Conservation (phyloP, 1,140 invertebrate genomes). For the Anthonomus grandis region DNA sequence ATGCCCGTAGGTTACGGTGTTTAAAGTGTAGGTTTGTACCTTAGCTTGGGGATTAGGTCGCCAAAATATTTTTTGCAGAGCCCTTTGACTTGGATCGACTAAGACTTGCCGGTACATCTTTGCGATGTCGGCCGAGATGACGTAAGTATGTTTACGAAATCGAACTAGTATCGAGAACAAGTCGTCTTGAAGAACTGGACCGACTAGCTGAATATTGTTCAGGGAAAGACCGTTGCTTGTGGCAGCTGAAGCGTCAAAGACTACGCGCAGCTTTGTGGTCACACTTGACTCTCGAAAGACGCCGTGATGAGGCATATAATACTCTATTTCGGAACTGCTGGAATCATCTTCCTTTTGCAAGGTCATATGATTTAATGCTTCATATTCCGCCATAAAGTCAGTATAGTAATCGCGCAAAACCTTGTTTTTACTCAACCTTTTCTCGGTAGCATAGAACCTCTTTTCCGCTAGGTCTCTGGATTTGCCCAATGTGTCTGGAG, state of each 20-base stretch:
- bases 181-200: conserved; percentile 46
- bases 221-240: conserved; percentile 37
- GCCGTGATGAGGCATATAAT: too few relatives aligned
- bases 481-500: too few relatives aligned
- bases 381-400: too few relatives aligned
- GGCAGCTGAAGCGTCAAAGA: conserved; percentile 5
- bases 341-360: too few relatives aligned
- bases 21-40: conserved; percentile 13
- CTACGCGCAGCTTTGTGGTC: not conserved
- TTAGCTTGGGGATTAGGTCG: not conserved
- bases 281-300: too few relatives aligned
- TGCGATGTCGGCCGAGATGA: conserved; percentile 41
- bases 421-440: too few relatives aligned
- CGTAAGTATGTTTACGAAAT: conserved; percentile 34
- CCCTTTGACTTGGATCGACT: conserved; percentile 7
- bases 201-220: conserved; percentile 44
- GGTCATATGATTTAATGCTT: too few relatives aligned
- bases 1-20: conserved; percentile 20
- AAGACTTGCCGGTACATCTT: conserved; percentile 32
- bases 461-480: too few relatives aligned
- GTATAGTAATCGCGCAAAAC: too few relatives aligned
- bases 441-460: too few relatives aligned
- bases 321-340: too few relatives aligned
- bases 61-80: conserved; percentile 16
- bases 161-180: conserved; percentile 42